Percentiles rank a stretch among this genome's conserved stretches.
phyloP scores from a whole-genome alignment of 2,888 invertebrate genomes.

The Cerastis rubricosa region DNA sequence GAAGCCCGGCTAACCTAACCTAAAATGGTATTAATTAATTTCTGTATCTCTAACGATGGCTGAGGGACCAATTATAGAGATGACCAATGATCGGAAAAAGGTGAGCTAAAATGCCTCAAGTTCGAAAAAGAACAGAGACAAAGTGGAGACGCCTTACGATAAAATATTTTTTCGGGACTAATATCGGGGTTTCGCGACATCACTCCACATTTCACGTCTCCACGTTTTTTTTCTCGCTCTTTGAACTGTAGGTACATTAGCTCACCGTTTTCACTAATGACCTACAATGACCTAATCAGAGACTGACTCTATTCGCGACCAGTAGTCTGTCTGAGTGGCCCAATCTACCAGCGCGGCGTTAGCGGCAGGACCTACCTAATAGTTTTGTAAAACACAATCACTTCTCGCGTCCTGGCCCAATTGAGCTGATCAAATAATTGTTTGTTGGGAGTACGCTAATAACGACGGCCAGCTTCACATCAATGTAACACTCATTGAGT shows the following conservation, averaged over 20 bases:
- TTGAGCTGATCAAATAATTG: conserved; percentile 20
- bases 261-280: too few species aligned
- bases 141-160: too few species aligned
- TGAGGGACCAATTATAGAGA: background rate
- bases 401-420: background rate
- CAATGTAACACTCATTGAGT: background rate
- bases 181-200: too few species aligned
- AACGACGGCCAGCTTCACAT: background rate
- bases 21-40: background rate
- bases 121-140: too few species aligned
- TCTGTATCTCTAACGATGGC: background rate
- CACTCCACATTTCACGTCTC: too few species aligned
- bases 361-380: background rate
- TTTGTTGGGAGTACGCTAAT: conserved; percentile 10
- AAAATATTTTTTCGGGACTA: too few species aligned
- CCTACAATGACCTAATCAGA: background rate
- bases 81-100: background rate
- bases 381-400: conserved; percentile 7
- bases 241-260: too few species aligned
- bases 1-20: too few species aligned
- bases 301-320: background rate
- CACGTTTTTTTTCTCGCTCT: too few species aligned
- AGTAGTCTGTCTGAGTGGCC: background rate
- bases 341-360: background rate
- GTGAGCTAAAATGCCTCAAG: too few species aligned